A percentile compares a stretch with the other conserved stretches of the same genome.
Conservation (phyloP, 2,888 invertebrate species). For the Trichopoda pennipes region DNA sequence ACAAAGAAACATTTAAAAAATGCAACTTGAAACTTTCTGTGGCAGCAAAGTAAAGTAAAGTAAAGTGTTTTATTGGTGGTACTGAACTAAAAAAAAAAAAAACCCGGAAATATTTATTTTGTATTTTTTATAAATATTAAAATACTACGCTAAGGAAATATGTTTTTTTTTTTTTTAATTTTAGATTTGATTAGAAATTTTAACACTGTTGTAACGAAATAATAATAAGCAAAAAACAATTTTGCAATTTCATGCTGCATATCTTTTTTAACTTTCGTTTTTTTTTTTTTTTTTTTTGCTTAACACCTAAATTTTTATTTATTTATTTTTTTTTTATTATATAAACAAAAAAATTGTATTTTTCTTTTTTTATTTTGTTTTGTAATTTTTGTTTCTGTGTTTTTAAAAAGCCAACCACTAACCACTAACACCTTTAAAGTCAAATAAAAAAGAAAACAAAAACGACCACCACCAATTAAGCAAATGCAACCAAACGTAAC, state of each 20-base stretch:
- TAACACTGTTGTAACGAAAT: constrained; percentile 7
- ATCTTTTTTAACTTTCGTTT: constrained; percentile 33
- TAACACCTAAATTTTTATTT: constrained; percentile 40
- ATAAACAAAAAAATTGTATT: constrained; percentile 38
- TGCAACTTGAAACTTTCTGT: constrained; percentile 43
- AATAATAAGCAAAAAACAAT: not conserved
- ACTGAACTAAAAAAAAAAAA: too few relatives aligned
- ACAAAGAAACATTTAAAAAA: not conserved
- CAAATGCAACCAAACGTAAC: constrained; percentile 69
- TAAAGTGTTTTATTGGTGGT: constrained; percentile 21
- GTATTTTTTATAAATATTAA: constrained; percentile 2
- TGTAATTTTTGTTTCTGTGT: constrained; percentile 4
- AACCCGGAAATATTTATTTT: constrained; percentile 45
- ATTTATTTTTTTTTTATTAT: too few relatives aligned
- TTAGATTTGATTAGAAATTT: constrained; percentile 46
- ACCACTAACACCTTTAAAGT: constrained; percentile 30
- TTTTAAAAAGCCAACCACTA: constrained; percentile 10
- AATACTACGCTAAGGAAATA: constrained; percentile 30
- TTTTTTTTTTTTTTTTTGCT: too few relatives aligned
- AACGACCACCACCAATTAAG: constrained; percentile 63
- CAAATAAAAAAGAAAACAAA: constrained; percentile 29
- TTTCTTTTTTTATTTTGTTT: constrained; percentile 1
- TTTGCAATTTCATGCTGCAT: constrained; percentile 37
- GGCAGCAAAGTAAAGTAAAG: constrained; percentile 7
- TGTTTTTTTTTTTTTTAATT: constrained; percentile 1